Evolutionary conservation across 2,888 invertebrate species (phyloP).

Genomic region (Tuberolachnus salignus): DNA sequence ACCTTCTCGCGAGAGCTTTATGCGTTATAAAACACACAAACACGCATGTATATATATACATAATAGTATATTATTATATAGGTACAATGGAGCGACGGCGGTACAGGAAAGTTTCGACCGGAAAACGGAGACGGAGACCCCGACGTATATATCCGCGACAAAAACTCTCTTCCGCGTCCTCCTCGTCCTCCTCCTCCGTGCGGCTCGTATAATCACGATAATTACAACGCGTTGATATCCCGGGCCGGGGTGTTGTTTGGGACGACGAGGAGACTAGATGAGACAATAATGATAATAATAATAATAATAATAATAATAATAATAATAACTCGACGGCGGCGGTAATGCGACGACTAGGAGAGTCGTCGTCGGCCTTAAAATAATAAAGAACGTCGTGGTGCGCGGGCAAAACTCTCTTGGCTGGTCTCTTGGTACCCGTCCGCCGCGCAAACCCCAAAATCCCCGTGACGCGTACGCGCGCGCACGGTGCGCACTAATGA

Average conservation of each 20-base stretch:
- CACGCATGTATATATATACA: not conserved
- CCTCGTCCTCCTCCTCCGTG: not conserved
- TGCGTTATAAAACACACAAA: constrained; percentile 25
- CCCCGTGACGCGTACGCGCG: not conserved
- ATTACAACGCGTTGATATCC: constrained; percentile 42
- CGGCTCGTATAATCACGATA: constrained; percentile 49
- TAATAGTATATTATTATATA: too few relatives aligned
- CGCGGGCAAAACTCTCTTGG: too few relatives aligned
- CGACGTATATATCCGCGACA: not conserved
- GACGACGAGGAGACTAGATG: not conserved
- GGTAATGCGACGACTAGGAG: too few relatives aligned
- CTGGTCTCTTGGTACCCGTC: too few relatives aligned
- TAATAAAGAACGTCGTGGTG: constrained; percentile 34
- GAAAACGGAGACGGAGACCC: not conserved
- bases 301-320: too few relatives aligned
- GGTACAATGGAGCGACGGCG: constrained; percentile 27
- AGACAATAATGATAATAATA: too few relatives aligned
- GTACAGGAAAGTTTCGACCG: constrained; percentile 31
- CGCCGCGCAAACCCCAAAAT: too few relatives aligned
- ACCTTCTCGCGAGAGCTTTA: not conserved
- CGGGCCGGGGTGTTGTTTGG: not conserved
- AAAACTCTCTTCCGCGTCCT: constrained; percentile 28
- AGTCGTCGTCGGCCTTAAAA: not conserved
- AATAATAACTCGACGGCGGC: too few relatives aligned
- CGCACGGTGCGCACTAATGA: constrained; percentile 21